phyloP scores from a whole-genome alignment of 2,113 vertebrate genomes.

The Tautogolabrus adspersus region DNA sequence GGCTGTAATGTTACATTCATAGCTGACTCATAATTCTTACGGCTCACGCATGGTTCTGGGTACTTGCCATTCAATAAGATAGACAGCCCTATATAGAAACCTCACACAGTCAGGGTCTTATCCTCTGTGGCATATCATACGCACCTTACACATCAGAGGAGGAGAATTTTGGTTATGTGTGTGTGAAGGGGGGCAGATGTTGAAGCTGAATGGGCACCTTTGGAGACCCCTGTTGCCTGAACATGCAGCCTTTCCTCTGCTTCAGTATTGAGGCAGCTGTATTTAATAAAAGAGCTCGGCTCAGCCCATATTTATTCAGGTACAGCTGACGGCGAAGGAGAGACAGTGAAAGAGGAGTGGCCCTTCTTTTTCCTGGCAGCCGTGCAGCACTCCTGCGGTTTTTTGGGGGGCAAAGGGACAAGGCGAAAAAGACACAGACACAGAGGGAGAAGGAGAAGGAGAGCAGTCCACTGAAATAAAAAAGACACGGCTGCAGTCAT shows the following conservation, averaged over 20 bases:
- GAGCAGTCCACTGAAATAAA: conserved; percentile 21
- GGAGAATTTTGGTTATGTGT: conserved; percentile 28
- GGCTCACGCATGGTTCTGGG: conserved; percentile 55
- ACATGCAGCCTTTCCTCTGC: conserved; percentile 62
- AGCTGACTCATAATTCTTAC: conserved; percentile 51
- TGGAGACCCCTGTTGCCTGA: conserved; percentile 56
- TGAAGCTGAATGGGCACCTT: conserved; percentile 71
- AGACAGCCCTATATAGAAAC: conserved; percentile 44
- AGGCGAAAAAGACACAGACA: conserved; percentile 65
- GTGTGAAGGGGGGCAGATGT: conserved; percentile 4
- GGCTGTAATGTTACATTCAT: conserved; percentile 39
- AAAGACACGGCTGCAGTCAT: conserved; percentile 58
- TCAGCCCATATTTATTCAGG: conserved; percentile 84
- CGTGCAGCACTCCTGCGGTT: conserved; percentile 71
- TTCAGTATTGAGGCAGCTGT: conserved; percentile 79
- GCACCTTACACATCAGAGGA: conserved; percentile 64
- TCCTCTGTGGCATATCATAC: conserved; percentile 58
- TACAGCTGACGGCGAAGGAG: conserved; percentile 74
- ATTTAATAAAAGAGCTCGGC: conserved; percentile 81
- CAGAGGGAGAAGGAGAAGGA: conserved; percentile 35
- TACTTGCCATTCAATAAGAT: conserved; percentile 63
- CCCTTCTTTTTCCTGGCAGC: conserved; percentile 79
- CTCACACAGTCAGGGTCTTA: conserved; percentile 48
- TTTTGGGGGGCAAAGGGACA: conserved; percentile 76
- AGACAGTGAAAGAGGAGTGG: conserved; percentile 64